Conservation (phyloP, 2,888 invertebrate genomes). For the Hypercompe scribonia region DNA sequence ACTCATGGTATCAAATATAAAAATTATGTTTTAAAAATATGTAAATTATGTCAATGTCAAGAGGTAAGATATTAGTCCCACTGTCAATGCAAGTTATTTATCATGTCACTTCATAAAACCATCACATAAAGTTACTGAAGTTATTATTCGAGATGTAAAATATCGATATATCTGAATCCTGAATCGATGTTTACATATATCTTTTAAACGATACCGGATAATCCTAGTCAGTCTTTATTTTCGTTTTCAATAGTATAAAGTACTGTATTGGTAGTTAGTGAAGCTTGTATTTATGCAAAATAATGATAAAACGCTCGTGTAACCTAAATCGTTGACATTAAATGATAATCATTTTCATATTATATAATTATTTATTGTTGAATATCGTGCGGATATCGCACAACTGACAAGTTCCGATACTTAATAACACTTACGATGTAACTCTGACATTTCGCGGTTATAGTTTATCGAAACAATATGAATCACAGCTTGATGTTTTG, state of each 20-base stretch:
- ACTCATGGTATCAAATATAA: too few species aligned
- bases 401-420: constrained; percentile 52
- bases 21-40: too few species aligned
- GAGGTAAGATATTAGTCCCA: too few species aligned
- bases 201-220: not conserved
- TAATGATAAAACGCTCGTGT: not conserved
- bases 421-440: constrained; percentile 21
- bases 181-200: not conserved
- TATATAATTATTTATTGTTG: not conserved
- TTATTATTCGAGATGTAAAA: not conserved
- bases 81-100: too few species aligned
- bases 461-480: constrained; percentile 18
- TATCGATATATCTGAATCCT: not conserved
- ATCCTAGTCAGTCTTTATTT: not conserved
- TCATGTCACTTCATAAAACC: too few species aligned
- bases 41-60: too few species aligned
- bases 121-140: too few species aligned
- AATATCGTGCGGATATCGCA: constrained; percentile 30
- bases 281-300: not conserved
- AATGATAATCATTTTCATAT: not conserved
- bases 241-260: not conserved
- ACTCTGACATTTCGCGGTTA: constrained; percentile 10
- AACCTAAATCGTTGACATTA: not conserved
- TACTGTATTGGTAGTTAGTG: not conserved
- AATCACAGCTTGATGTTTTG: constrained; percentile 12